Base-by-base conservation (phyloP, 2,113 vertebrate genomes). In the Oenanthe melanoleuca region DNA sequence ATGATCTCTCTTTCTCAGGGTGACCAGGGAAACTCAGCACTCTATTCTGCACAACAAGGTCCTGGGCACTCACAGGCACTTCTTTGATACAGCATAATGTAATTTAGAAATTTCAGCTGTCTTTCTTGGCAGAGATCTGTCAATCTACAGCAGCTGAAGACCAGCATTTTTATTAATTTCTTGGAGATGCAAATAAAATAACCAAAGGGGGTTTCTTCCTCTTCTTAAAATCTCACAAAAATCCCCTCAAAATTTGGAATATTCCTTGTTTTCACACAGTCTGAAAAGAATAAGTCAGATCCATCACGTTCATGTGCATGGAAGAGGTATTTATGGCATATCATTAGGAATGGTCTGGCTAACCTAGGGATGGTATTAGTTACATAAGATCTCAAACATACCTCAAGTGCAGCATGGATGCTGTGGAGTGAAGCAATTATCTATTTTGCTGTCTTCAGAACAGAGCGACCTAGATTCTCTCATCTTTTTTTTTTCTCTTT, bases 381-480 rank as follows among this genome's bases (percentile, higher is more conserved):
- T 95, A 69, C 17, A 4, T 91, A 92, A 92, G 24, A 49, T 70
- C 12, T 89, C 56, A 75, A 73, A 80, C 26, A 70, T 83, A 72
- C 33, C 28, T 26, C 3, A 50, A 38, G 53, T 79, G 25, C 63
- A 65, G 67, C n/a, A 84, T 50, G 56, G 66, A 45, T 87, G n/a
- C 86, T 90, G 87, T 79, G 72, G 66, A 92, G 40, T 64, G 73
- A 95, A 90, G 59, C 42, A 34, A 55, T 86, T 80, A 56, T 87
- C 83, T 91, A 38, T 95, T 78, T 92, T 40, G 25, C 82, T 80
- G 67, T 79, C 12, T 69, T 91, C 65, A 88, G 89, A 95, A 75
- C 60, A 65, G 73, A 22, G 33, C 0, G 55, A 85, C 93, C 80
- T 92, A 92, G 82, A 86, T 87, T 93, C 28, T 65, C 22, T 60